phyloP scores from a whole-genome alignment of 2,113 vertebrate species.

The Oxyura jamaicensis region DNA sequence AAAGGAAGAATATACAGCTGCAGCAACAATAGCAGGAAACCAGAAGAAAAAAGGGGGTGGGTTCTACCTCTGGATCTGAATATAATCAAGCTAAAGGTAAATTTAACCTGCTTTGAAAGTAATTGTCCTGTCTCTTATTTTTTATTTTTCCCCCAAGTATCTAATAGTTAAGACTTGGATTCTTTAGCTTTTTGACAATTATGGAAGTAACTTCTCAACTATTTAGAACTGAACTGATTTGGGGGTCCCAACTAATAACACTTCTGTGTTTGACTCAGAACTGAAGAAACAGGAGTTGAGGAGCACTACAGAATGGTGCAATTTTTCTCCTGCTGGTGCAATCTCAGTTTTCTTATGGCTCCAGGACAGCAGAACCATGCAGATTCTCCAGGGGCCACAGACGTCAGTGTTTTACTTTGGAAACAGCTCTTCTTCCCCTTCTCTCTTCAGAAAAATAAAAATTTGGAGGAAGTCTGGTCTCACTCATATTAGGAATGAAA shows the following conservation, averaged over 20 bases:
- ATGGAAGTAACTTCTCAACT: background rate
- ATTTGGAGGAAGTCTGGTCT: background rate
- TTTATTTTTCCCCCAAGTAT: background rate
- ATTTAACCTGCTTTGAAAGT: background rate
- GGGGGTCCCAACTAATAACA: background rate
- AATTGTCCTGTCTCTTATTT: background rate
- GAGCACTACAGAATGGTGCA: background rate
- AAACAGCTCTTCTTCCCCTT: background rate
- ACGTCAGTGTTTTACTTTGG: background rate
- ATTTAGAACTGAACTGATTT: background rate
- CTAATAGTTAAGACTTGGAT: background rate
- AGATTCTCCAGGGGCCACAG: background rate
- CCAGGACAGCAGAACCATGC: background rate
- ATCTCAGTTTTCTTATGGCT: background rate
- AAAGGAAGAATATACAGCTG: constrained; percentile 47
- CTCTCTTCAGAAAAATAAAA: background rate
- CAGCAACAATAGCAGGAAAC: constrained; percentile 65
- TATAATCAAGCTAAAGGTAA: background rate
- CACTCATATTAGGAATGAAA: background rate
- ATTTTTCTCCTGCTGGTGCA: background rate
- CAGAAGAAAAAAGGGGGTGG: constrained; percentile 43
- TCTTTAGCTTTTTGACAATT: background rate
- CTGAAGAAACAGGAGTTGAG: background rate
- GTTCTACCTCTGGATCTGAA: constrained; percentile 29
- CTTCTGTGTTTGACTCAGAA: background rate